Evolutionary conservation across 2,113 vertebrate genomes (phyloP), one percentile per base, ranked within the genome.

Genomic region (Junco hyemalis): DNA sequence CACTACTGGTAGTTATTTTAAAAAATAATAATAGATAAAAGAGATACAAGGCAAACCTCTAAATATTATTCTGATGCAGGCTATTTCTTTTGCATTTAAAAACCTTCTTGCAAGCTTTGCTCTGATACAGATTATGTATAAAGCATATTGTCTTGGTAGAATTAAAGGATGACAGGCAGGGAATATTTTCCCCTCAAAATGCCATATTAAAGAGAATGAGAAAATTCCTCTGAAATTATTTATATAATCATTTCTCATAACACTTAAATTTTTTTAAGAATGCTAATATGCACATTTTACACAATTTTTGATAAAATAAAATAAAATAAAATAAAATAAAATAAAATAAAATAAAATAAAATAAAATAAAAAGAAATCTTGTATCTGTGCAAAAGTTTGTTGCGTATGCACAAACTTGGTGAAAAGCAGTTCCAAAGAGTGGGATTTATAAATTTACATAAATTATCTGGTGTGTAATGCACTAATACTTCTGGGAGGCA

Each of bases 31-130:
- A 45, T 24, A 51, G 19, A 40, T 70, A 57, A 77, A 86, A 88
- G 13, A 65, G 13, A 47, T 28, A 57, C 4, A 42, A 47, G 44
- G 40, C 8, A 77, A 53, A 18, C 0, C 0, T 6, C 2, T 13
- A 80, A 65, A 38, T 80, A 69, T 57, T 47, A 21, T 16, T 74
- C 23, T 50, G 70, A 71, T 28, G 11, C 6, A 61, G 21, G 4
- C 1, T 80, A 69, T 60, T 93, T 61, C 9, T 92, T 86, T 92
- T 42, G 3, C 4, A 54, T 77, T 70, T 61, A 66, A 81, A 90
- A 93, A 11, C 4, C 12, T 64, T 86, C 10, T 59, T 84, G 29
- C 28, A 59, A 81, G 18, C 5, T 74, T 88, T 63, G 3, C 59
- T 77, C 45, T 92, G 36, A 61, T 21, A 19, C 23, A 51, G 25